phyloP scores from a whole-genome alignment of 2,797 vertebrate species.

The Enteromius afrohamiltoni region DNA sequence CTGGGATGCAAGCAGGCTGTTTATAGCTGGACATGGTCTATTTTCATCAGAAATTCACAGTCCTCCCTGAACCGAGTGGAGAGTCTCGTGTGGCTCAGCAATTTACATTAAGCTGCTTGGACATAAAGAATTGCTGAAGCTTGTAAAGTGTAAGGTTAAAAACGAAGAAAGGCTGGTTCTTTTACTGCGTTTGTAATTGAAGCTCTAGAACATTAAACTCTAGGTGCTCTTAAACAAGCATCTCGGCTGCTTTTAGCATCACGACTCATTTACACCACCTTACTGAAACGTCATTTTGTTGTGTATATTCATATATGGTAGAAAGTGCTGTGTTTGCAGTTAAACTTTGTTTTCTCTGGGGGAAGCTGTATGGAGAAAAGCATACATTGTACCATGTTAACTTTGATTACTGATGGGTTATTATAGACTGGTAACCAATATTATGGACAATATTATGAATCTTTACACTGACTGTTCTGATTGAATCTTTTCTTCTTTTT shows the following conservation, averaged over 20 bases:
- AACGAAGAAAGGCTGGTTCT: constrained; percentile 13
- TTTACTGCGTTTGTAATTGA: constrained; percentile 2
- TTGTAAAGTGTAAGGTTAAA: constrained; percentile 34
- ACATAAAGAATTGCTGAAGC: constrained; percentile 6
- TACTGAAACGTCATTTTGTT: neutral
- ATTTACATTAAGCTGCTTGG: constrained; percentile 2
- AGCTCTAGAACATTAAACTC: neutral
- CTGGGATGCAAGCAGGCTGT: constrained; percentile 11
- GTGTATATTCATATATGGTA: neutral
- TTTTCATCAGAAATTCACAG: constrained; percentile 31
- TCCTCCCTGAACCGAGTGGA: neutral
- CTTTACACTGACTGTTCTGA: neutral
- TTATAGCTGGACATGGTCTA: constrained; percentile 39
- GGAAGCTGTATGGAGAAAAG: neutral
- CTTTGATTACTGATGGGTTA: neutral
- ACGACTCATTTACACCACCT: neutral
- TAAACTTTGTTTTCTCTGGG: neutral
- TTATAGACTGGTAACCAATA: neutral
- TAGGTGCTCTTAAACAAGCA: neutral
- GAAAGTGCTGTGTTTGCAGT: neutral
- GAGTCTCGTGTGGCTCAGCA: neutral
- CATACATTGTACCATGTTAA: neutral
- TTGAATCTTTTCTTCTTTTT: too few relatives aligned
- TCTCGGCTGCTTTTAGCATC: neutral
- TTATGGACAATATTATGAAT: neutral